Base-by-base conservation (phyloP, 2,797 vertebrate genomes). In the Rhinophrynus dorsalis region DNA sequence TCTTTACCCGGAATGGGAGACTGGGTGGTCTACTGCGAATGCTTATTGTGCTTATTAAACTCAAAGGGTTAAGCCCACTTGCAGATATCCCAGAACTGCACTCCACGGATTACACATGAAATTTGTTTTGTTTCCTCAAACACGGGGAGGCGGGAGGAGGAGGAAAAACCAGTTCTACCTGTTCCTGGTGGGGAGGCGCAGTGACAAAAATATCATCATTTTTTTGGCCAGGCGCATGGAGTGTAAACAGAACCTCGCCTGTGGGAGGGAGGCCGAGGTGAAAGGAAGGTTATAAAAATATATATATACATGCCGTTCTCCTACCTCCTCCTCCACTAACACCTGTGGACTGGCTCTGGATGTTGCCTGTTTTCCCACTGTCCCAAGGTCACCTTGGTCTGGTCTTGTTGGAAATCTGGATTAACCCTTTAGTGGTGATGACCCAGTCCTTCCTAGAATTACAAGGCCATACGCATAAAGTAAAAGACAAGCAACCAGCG, bases 241-340 rank as follows among this genome's bases (percentile, higher is more conserved):
- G 33, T 47, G 58, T 64, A 64, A 71, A 71, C 61, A 72, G 8
- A 15, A 26, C 35, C 5, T 20, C 3, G 20, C 60, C 24, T 24
- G 68, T 38, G 37, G 60, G 51, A 61, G 58, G 57, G 57, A 72
- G 54, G 44, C 42, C 0, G 33, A 47, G 68, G 68, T 72, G 54
- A 72, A 37, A n/a, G 26, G 33, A 64, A 71, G 68, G 68, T 64
- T 63, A 71, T 15, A 26, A 62, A 55, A 70, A 54, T 47, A 62
- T 21, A 69, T n/a, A 35, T 13, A 55, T 15, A 54, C 27, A 55
- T 2, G 55, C 8, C 6, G 26, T 2, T n/a, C 24, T 17, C 12
- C 48, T 1, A 35, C 6, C 50, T 42, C 50, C 44, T 13, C 62
- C 62, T 12, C 32, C 13, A 47, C 62, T 12, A 17, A 35, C 33